Evolutionary conservation across 2,113 vertebrate genomes (phyloP).

Genomic region (Atherinomorus stipes): DNA sequence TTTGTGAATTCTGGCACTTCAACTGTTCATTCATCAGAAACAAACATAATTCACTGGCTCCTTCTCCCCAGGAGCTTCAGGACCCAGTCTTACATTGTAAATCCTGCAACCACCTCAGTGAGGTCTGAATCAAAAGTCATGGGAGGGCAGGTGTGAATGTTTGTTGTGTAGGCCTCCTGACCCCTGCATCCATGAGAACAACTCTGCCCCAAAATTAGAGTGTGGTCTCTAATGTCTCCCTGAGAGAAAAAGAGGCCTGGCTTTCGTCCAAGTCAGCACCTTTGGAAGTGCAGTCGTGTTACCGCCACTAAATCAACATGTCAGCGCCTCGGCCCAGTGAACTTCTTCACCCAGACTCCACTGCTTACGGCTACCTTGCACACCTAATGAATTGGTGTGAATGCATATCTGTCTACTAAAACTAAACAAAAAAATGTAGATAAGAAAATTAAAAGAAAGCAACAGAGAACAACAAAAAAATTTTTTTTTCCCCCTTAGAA

Average conservation of each 20-base stretch:
- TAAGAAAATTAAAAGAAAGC: constrained; percentile 15
- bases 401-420: constrained; percentile 60
- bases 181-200: constrained; percentile 62
- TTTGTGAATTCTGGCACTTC: not conserved
- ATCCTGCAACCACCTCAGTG: constrained; percentile 20
- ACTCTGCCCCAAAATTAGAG: constrained; percentile 78
- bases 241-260: constrained; percentile 80
- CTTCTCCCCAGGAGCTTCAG: constrained; percentile 5
- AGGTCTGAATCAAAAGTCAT: constrained; percentile 56
- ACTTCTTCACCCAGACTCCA: constrained; percentile 78
- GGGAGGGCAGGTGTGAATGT: constrained; percentile 77
- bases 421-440: constrained; percentile 43
- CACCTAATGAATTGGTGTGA: constrained; percentile 76
- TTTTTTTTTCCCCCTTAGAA: constrained; percentile 14
- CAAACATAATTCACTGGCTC: not conserved
- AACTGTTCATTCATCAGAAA: constrained; percentile 8
- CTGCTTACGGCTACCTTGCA: constrained; percentile 74
- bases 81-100: constrained; percentile 25
- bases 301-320: constrained; percentile 86
- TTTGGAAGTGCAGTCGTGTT: constrained; percentile 85
- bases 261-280: constrained; percentile 85
- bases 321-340: constrained; percentile 80
- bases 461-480: not conserved
- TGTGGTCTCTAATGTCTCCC: constrained; percentile 76
- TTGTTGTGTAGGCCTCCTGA: constrained; percentile 72